phyloP scores from a whole-genome alignment of 2,113 vertebrate genomes.

The Aviceda subcristata region DNA sequence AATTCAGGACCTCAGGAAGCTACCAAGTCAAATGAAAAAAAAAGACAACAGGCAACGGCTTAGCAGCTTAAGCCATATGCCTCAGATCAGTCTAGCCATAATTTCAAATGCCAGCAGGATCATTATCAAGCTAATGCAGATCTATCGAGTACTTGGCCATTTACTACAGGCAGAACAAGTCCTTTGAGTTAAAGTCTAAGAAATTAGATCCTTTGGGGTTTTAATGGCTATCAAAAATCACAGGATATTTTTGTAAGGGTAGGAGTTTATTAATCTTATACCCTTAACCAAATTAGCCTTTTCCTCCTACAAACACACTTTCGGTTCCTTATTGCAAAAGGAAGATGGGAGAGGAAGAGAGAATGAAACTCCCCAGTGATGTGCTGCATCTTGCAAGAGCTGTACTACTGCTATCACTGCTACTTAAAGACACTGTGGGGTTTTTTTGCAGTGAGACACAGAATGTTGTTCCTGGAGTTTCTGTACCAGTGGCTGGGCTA shows the following conservation, averaged over 20 bases:
- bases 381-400: not conserved
- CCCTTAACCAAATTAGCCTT: not conserved
- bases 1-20: constrained; percentile 25
- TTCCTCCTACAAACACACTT: not conserved
- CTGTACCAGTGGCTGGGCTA: too few relatives aligned
- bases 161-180: not conserved
- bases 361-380: not conserved
- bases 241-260: not conserved
- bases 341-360: not conserved
- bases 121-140: constrained; percentile 18
- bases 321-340: not conserved
- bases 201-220: not conserved
- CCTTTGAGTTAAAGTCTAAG: not conserved
- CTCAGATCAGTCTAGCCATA: not conserved
- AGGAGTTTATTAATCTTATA: not conserved
- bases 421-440: not conserved
- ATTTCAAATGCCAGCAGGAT: constrained; percentile 4
- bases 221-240: not conserved
- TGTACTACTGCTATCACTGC: not conserved
- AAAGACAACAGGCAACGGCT: not conserved
- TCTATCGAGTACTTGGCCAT: not conserved
- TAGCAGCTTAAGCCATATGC: not conserved
- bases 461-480: too few relatives aligned
- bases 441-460: too few relatives aligned
- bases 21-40: constrained; percentile 32